Evolutionary conservation across 2,888 invertebrate genomes (phyloP), one percentile per base, ranked within the genome.

Genomic region (Pheosia gnoma): DNA sequence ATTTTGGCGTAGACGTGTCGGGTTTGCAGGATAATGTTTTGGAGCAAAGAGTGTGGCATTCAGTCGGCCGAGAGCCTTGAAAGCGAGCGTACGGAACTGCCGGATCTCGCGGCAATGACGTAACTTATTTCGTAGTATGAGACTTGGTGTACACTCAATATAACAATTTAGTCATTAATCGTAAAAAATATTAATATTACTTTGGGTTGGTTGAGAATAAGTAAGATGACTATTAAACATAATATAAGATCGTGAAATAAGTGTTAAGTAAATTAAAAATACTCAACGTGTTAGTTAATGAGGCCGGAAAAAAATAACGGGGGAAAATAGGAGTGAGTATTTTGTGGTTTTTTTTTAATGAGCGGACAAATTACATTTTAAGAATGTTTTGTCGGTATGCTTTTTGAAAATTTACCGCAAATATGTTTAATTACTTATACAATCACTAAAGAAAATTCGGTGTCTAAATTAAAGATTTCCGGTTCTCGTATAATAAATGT

Each of bases 41-140:
- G 68, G 80, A 82, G 86, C 75, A 83, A 81, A 81, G 86, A 82
- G 84, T 74, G 71, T 70, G 82, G 82, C 66, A 77, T 77, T 89
- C 91, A 93, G 93, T 93, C 83, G 90, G 87, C 89, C 82, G 81
- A 84, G 88, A 88, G 91, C 88, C 83, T 82, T 81, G 84, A 74
- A 67, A 74, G 78, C 76, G 88, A 81, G 79, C 79, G 84, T 75
- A 84, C 86, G 79, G 66, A 66, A 69, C 72, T 67, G 73, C 65
- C 71, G 74, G 79, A 65, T 73, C 62, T 60, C 70, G 77, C 67
- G 71, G 64, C 81, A 78, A 78, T 76, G 57, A 66, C 81, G 70
- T 74, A 93, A 93, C 93, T 93, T 93, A 88, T 84, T 90, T 86
- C 93, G 93, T 84, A 82, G 77, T 77, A 71, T 51, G 65, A 68